These are phyloP conservation scores for Eulacestoma nigropectus DNA, from an alignment of 2,113 vertebrate genomes.

Conservation along the genomic window DNA sequence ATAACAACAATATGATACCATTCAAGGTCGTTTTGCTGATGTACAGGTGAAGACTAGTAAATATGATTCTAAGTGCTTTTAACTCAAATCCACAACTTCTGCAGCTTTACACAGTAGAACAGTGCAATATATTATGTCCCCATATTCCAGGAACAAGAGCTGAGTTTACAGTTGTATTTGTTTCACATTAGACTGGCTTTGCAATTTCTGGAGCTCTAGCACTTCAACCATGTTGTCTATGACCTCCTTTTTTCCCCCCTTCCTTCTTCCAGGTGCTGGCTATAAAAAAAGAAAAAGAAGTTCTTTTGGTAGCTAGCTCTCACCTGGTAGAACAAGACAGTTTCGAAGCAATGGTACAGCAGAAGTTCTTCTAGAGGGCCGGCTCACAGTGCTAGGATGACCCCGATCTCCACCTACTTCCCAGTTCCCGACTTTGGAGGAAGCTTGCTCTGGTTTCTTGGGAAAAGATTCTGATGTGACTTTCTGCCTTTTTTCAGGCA, in stretches of 20 bases:
- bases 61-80: slow-evolving; percentile 51
- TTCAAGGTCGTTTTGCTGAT: slow-evolving; percentile 50
- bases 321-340: slow-evolving; percentile 21
- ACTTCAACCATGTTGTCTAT: neutral
- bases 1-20: slow-evolving; percentile 46
- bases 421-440: neutral
- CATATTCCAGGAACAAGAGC: slow-evolving; percentile 22
- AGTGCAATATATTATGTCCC: slow-evolving; percentile 51
- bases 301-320: slow-evolving; percentile 25
- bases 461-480: slow-evolving; percentile 11
- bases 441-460: neutral
- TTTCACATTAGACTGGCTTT: slow-evolving; percentile 32
- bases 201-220: neutral
- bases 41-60: slow-evolving; percentile 24
- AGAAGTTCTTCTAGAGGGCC: neutral
- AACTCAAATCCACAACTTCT: slow-evolving; percentile 53
- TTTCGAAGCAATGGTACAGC: slow-evolving; percentile 32
- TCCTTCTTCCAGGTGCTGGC: neutral
- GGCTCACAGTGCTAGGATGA: slow-evolving; percentile 10
- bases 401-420: neutral
- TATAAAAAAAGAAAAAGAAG: neutral
- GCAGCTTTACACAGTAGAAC: slow-evolving; percentile 65
- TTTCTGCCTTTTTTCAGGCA: slow-evolving; percentile 31
- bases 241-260: neutral
- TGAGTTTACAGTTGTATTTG: neutral